These are phyloP conservation scores for Chaetogeoica ovagalla DNA, from an alignment of 2,888 invertebrate species.

Conservation along the genomic window DNA sequence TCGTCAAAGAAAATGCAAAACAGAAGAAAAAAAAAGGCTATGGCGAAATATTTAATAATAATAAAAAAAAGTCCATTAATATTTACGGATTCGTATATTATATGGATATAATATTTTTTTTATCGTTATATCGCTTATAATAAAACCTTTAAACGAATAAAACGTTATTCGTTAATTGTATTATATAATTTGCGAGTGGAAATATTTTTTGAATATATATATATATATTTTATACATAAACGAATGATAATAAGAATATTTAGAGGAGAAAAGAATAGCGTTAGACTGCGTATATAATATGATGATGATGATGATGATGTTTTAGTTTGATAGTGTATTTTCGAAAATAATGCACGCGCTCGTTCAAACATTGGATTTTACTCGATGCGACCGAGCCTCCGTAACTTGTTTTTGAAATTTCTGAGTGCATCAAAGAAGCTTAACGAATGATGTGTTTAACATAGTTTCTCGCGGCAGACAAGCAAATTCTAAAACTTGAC, in stretches of 20 bases:
- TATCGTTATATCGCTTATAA: background rate
- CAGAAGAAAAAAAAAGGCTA: conserved; percentile 11
- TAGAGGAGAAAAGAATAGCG: no score
- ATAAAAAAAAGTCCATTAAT: conserved; percentile 42
- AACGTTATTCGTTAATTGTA: background rate
- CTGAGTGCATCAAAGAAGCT: conserved; percentile 43
- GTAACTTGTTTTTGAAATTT: conserved; percentile 22
- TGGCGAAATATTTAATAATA: conserved; percentile 43
- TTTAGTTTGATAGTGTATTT: background rate
- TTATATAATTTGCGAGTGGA: background rate
- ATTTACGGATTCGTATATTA: background rate
- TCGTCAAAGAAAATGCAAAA: conserved; percentile 16
- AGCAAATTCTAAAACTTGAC: conserved; percentile 25
- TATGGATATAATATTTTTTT: background rate
- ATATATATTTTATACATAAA: no score
- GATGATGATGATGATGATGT: background rate
- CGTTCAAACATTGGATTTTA: background rate
- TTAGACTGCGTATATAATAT: no score
- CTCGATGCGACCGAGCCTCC: background rate
- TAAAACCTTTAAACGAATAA: background rate
- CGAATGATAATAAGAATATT: no score
- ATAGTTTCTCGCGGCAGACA: conserved; percentile 11
- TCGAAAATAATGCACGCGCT: background rate
- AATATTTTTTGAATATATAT: background rate
- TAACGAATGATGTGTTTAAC: conserved; percentile 20